phyloP scores from a whole-genome alignment of 2,113 vertebrate genomes.

The Lycocorax pyrrhopterus region DNA sequence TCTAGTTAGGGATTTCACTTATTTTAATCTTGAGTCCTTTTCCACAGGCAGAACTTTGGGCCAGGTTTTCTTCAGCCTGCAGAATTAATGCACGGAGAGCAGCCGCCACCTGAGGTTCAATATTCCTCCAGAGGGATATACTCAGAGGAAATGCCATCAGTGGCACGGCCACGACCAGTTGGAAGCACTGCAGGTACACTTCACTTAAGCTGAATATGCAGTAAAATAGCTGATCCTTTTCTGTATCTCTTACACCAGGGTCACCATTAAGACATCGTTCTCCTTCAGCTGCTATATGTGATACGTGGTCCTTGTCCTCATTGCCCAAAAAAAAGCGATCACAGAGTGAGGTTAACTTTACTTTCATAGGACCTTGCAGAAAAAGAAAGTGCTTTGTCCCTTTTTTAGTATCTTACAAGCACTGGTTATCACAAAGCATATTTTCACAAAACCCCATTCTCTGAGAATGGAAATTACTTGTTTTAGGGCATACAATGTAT shows the following conservation, averaged over 20 bases:
- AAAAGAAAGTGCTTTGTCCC: neutral
- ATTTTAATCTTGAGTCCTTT: neutral
- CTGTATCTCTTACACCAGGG: neutral
- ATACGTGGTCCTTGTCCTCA: neutral
- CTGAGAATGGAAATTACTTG: neutral
- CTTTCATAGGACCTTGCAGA: neutral
- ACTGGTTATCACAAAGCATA: neutral
- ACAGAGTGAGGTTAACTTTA: neutral
- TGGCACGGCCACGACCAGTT: constrained; percentile 88
- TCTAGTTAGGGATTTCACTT: neutral
- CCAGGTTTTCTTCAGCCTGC: constrained; percentile 79
- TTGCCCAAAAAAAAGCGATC: neutral
- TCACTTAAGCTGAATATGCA: neutral
- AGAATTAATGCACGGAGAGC: constrained; percentile 77
- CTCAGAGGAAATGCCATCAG: constrained; percentile 82
- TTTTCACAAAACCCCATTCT: neutral
- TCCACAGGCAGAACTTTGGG: constrained; percentile 80
- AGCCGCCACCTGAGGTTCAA: constrained; percentile 77
- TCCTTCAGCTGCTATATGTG: neutral
- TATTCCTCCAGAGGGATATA: constrained; percentile 84
- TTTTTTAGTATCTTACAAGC: neutral
- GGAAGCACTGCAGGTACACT: constrained; percentile 89
- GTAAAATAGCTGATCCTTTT: neutral
- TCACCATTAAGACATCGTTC: neutral
- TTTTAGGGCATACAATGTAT: neutral